Conservation (phyloP, 2,113 vertebrate species). For the Rhagologus leucostigma region DNA sequence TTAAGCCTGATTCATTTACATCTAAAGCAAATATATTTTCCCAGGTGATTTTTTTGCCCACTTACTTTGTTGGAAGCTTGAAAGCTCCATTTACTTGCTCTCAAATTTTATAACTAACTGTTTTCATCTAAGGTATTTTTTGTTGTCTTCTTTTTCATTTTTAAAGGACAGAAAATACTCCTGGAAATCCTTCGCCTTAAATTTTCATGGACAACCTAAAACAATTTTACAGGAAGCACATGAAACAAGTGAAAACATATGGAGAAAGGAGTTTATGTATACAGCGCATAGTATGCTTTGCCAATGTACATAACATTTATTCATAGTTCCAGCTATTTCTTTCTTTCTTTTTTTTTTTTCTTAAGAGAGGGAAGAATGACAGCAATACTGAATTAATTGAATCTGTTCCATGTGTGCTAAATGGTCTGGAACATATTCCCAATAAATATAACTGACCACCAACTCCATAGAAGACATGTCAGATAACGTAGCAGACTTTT, state of each 20-base stretch:
- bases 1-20: background rate
- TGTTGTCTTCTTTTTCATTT: background rate
- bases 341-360: background rate
- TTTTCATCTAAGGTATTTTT: background rate
- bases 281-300: background rate
- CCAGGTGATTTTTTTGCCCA: background rate
- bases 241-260: background rate
- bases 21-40: background rate
- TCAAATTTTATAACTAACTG: background rate
- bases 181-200: background rate
- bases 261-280: background rate
- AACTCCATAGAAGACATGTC: background rate
- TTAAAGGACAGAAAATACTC: background rate
- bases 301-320: background rate
- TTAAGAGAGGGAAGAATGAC: background rate
- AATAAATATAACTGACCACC: background rate
- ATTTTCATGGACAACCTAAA: background rate
- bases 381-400: background rate
- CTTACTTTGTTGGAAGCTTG: background rate
- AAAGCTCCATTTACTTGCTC: background rate
- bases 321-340: background rate
- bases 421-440: background rate
- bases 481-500: background rate
- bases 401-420: background rate
- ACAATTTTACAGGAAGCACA: background rate